phyloP scores from a whole-genome alignment of 2,797 vertebrate species.

The Anomalospiza imberbis region DNA sequence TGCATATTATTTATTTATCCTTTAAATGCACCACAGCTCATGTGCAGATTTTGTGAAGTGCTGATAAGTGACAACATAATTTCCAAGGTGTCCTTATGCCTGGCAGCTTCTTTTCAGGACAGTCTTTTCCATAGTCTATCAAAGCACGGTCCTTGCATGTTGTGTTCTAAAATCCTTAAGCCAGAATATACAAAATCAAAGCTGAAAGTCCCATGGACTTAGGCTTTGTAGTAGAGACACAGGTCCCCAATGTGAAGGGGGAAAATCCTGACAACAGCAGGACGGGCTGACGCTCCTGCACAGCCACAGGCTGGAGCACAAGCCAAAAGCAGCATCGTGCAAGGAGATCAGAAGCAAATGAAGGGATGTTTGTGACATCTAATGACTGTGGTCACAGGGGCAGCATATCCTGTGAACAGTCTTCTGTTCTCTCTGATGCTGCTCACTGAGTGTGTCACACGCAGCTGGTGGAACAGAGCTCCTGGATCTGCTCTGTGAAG shows the following conservation, averaged over 20 bases:
- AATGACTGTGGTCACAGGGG: background rate
- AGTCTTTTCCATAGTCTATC: background rate
- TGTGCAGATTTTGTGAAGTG: background rate
- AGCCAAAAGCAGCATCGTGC: background rate
- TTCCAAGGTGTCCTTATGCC: background rate
- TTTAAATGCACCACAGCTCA: background rate
- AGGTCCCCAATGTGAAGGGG: accelerated
- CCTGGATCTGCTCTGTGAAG: background rate
- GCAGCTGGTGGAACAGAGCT: background rate
- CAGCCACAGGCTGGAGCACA: background rate
- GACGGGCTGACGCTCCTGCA: background rate
- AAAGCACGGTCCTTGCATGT: accelerated
- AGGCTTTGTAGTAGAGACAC: background rate
- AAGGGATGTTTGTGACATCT: background rate
- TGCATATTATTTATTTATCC: background rate
- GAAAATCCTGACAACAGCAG: background rate
- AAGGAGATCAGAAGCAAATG: background rate
- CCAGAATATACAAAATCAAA: background rate
- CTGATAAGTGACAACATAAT: background rate
- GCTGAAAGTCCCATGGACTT: background rate
- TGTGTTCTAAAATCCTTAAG: background rate
- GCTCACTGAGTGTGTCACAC: background rate
- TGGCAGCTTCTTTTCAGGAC: background rate
- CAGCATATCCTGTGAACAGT: background rate
- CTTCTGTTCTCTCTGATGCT: background rate